Conservation (phyloP, 2,113 vertebrate species). For the Bothrops jararaca region DNA sequence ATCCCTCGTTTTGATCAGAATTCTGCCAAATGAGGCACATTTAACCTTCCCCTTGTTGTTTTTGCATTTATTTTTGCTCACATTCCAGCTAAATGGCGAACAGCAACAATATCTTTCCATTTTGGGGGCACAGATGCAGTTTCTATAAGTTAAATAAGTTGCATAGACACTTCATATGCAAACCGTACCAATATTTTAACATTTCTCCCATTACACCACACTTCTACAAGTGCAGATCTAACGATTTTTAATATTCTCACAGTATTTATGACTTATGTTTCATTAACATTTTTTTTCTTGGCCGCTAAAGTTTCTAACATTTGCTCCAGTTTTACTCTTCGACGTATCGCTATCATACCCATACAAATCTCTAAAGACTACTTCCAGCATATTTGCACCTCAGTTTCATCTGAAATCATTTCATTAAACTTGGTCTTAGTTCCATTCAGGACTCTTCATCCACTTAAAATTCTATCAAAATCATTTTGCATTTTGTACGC, state of each 20-base stretch:
- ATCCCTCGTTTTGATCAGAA: background rate
- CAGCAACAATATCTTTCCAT: background rate
- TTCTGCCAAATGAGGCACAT: background rate
- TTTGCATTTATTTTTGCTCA: background rate
- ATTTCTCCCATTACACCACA: background rate
- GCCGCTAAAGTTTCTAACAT: background rate
- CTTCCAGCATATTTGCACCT: background rate
- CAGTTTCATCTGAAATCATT: background rate
- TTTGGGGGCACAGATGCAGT: background rate
- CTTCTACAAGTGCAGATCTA: background rate
- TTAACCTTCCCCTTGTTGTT: background rate
- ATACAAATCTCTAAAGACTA: background rate
- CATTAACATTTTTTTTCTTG: background rate
- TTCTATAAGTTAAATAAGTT: background rate
- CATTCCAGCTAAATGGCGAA: background rate
- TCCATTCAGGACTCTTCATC: background rate
- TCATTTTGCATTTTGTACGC: background rate
- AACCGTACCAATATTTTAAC: background rate
- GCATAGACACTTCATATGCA: background rate
- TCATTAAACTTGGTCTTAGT: background rate
- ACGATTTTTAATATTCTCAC: background rate
- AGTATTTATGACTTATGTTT: background rate
- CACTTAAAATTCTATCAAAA: background rate
- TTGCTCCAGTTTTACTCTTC: background rate
- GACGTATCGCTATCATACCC: background rate